A percentile compares a stretch with the other conserved stretches of the same genome.
Evolutionary conservation across 2,797 vertebrate species (phyloP).

Genomic region (Hafferia zeledoni): DNA sequence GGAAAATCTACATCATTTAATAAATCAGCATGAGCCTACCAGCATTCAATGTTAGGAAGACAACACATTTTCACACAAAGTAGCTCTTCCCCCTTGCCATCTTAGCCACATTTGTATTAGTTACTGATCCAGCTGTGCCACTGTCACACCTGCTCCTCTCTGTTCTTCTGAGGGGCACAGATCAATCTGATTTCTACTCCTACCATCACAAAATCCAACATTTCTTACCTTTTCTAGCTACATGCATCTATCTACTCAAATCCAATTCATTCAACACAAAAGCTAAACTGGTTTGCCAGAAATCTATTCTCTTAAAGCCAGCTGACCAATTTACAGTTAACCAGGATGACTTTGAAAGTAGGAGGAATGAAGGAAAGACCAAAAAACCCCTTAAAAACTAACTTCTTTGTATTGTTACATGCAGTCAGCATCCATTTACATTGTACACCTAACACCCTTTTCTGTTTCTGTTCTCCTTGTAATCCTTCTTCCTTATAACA

Average conservation of each 20-base stretch:
- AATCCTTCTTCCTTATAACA: background rate
- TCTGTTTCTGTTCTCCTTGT: background rate
- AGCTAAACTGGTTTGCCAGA: background rate
- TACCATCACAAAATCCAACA: background rate
- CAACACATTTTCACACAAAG: background rate
- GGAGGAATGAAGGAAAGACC: background rate
- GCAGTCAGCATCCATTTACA: background rate
- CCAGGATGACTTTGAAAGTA: background rate
- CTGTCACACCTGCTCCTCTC: background rate
- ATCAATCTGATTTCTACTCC: background rate
- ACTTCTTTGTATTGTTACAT: background rate
- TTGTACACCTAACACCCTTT: background rate
- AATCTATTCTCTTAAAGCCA: background rate
- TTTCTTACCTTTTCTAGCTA: background rate
- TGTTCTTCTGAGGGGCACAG: background rate
- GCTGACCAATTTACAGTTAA: background rate
- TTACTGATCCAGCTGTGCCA: background rate
- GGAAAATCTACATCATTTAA: constrained; percentile 13
- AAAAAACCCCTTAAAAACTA: background rate
- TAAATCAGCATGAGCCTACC: background rate
- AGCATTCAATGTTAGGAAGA: background rate
- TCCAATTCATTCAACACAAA: background rate
- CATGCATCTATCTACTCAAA: background rate
- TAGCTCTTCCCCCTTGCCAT: background rate
- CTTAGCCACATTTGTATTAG: background rate